Conservation (phyloP, 2,113 vertebrate species). For the Epinephelus lanceolatus region DNA sequence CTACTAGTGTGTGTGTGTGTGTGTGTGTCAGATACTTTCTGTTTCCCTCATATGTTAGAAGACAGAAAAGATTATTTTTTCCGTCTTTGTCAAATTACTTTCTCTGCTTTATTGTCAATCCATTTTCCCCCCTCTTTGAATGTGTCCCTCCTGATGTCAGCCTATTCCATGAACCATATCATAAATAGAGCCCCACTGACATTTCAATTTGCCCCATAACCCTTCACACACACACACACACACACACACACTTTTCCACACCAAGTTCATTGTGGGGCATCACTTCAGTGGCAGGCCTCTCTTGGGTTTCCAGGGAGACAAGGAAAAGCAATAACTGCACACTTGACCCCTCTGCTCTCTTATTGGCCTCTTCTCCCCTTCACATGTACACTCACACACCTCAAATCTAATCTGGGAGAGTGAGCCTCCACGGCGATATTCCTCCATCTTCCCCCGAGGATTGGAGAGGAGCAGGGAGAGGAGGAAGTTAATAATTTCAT, state of each 20-base stretch:
- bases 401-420: conserved; percentile 80
- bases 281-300: conserved; percentile 51
- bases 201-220: conserved; percentile 76
- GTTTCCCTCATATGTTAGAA: neutral
- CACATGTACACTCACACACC: conserved; percentile 54
- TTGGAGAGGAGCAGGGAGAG: conserved; percentile 27
- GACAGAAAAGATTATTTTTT: neutral
- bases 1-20: neutral
- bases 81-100: conserved; percentile 39
- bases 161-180: conserved; percentile 59
- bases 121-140: conserved; percentile 44
- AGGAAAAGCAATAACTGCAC: conserved; percentile 84
- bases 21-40: neutral
- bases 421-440: conserved; percentile 63
- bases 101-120: conserved; percentile 40
- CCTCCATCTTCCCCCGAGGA: conserved; percentile 64
- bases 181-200: conserved; percentile 72
- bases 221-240: conserved; percentile 39
- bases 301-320: conserved; percentile 75
- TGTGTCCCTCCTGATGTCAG: conserved; percentile 49
- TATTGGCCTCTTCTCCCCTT: conserved; percentile 72
- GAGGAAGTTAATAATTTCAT: conserved; percentile 78
- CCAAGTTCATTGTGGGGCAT: conserved; percentile 61
- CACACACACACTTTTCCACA: conserved; percentile 14
- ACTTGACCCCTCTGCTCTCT: conserved; percentile 83